Conservation (phyloP, 2,888 invertebrate species). For the Drosophila niveifrons region DNA sequence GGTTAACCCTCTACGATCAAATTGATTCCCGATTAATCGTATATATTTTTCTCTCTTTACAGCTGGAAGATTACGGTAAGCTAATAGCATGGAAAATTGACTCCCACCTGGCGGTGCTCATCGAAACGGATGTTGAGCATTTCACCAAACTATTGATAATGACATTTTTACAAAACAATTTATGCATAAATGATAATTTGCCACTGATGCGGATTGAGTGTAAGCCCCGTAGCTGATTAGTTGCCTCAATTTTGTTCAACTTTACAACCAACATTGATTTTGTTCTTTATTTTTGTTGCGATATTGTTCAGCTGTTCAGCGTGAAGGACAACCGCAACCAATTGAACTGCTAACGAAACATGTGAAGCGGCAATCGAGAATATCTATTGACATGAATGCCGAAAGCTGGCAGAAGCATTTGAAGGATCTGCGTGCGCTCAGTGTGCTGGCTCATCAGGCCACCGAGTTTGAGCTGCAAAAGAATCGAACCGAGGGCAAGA, state of each 20-base stretch:
- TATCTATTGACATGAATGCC: conserved; percentile 73
- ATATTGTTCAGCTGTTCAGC: conserved; percentile 87
- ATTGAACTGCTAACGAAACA: conserved; percentile 86
- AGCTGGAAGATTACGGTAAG: conserved; percentile 93
- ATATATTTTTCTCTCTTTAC: background rate
- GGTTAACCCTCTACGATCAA: background rate
- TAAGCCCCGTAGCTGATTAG: conserved; percentile 85
- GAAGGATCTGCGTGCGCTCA: conserved; percentile 81
- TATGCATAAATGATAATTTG: conserved; percentile 92
- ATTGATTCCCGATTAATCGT: background rate
- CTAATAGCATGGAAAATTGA: conserved; percentile 93
- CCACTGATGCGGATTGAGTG: conserved; percentile 92
- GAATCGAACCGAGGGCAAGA: conserved; percentile 83
- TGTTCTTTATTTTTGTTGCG: background rate
- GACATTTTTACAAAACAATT: conserved; percentile 90
- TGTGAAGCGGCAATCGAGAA: conserved; percentile 83
- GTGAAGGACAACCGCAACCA: conserved; percentile 87
- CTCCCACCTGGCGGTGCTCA: conserved; percentile 90
- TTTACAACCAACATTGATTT: conserved; percentile 16
- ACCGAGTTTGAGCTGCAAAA: conserved; percentile 84
- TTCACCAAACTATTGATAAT: conserved; percentile 89
- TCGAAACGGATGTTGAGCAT: conserved; percentile 92
- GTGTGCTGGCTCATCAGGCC: conserved; percentile 84
- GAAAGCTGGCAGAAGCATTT: conserved; percentile 85
- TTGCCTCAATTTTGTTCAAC: background rate